Evolutionary conservation across 2,888 invertebrate genomes (phyloP).

Genomic region (Noctua pronuba): DNA sequence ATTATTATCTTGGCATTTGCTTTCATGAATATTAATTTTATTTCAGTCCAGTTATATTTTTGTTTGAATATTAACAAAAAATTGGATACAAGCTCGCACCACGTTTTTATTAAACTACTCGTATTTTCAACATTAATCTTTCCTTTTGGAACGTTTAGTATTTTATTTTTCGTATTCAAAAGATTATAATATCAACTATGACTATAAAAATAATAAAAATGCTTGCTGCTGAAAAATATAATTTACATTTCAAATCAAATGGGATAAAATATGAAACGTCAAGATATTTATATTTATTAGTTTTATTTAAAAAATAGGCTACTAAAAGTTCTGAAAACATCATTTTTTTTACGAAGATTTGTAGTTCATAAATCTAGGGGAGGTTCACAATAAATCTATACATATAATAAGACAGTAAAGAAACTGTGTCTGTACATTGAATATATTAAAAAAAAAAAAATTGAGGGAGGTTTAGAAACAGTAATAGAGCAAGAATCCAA

Average conservation of each 20-base stretch:
- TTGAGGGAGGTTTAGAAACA: too few species aligned
- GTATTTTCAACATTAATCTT: constrained; percentile 15
- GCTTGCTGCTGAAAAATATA: background rate
- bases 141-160: background rate
- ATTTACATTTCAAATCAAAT: background rate
- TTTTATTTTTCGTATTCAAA: background rate
- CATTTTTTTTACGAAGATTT: background rate
- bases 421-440: too few species aligned
- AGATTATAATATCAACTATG: background rate
- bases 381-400: constrained; percentile 24
- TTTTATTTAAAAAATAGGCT: background rate
- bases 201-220: background rate
- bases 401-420: too few species aligned
- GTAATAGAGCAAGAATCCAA: too few species aligned
- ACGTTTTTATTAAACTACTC: background rate
- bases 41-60: constrained; percentile 36
- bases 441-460: too few species aligned
- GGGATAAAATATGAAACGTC: background rate
- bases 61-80: constrained; percentile 6
- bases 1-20: constrained; percentile 55
- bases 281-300: constrained; percentile 23
- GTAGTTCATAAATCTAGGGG: constrained; percentile 37
- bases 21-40: constrained; percentile 51
- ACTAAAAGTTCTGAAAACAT: constrained; percentile 15
- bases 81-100: background rate